Base-by-base conservation (phyloP, 2,113 vertebrate genomes). In the Clarias gariepinus region DNA sequence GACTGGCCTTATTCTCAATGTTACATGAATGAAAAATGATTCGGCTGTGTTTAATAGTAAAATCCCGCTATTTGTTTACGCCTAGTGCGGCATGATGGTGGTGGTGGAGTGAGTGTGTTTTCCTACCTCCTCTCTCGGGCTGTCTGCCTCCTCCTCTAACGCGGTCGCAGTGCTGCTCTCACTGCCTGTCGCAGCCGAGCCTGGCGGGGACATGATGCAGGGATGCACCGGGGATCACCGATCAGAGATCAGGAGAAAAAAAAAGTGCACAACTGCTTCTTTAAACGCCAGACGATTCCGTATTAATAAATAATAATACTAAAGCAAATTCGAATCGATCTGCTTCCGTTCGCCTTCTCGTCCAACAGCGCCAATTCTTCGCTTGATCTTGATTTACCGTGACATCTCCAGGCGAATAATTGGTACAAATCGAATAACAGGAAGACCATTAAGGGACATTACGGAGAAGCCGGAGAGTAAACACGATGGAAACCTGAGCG, bases 91-190 rank as follows among this genome's bases (percentile, higher is more conserved):
- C 41, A 87, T 41, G 69, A 41, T 55, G 61, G 73, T 77, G 61
- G 73, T 77, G 82, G 5, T 28, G 28, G 47, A 63, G 74, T 58
- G 25, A 64, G 58, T 15, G 10, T 36, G 69, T 76, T 64, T 15
- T 41, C 83, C 2, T 92, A 93, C 95, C 95, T 95, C 94, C 89
- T 95, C 95, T 88, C 95, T 93, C 87, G 90, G 86, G 81, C 93
- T 93, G 66, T 94, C 95, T 76, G 90, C 83, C 83, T 94, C 94
- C 52, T 94, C 95, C 87, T 95, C 94, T 52, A 90, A 88, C 2
- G 92, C 93, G 64, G 93, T 93, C 91, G 92, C 91, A 55, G 93
- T 91, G 64, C 92, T 94, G 93, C 91, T 94, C 57, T 94, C 93
- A 81, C 91, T 94, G 52, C 92, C 94, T 0, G 94, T 93, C 79